Conservation (phyloP, 2,888 invertebrate genomes). For the Steinernema carpocapsae region DNA sequence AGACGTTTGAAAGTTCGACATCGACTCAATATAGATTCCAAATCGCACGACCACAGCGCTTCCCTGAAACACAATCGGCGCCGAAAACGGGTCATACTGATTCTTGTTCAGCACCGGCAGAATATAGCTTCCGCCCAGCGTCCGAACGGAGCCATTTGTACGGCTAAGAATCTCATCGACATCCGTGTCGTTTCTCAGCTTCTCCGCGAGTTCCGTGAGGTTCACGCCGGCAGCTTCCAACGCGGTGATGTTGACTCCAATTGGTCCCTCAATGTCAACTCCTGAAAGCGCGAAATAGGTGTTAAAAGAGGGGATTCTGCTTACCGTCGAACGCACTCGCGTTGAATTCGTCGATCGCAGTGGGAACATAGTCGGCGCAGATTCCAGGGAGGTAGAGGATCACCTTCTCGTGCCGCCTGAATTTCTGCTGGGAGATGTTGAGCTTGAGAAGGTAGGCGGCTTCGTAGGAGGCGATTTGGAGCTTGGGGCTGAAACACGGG, state of each 20-base stretch:
- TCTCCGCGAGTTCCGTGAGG: conserved; percentile 66
- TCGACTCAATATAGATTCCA: conserved; percentile 68
- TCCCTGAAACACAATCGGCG: conserved; percentile 64
- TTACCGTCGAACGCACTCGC: conserved; percentile 63
- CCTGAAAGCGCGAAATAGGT: too few relatives aligned
- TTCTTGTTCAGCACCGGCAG: conserved; percentile 65
- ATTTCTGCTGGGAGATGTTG: conserved; percentile 51
- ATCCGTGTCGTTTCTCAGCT: conserved; percentile 67
- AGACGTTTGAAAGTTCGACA: conserved; percentile 67
- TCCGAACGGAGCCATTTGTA: conserved; percentile 58
- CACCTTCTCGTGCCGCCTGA: conserved; percentile 58
- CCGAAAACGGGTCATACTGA: conserved; percentile 67
- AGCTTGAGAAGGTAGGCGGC: conserved; percentile 53
- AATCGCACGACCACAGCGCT: conserved; percentile 66
- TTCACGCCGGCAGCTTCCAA: conserved; percentile 63
- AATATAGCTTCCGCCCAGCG: conserved; percentile 62
- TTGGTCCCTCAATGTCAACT: conserved; percentile 66
- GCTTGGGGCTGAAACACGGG: conserved; percentile 60
- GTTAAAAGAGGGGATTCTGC: not conserved
- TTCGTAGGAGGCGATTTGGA: conserved; percentile 51
- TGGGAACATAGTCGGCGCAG: conserved; percentile 63
- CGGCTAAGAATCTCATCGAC: conserved; percentile 65
- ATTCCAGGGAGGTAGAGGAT: conserved; percentile 63
- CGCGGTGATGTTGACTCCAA: conserved; percentile 66
- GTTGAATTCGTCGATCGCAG: conserved; percentile 62